phyloP scores from a whole-genome alignment of 2,113 vertebrate genomes.

The Chaetorhynchus papuensis region DNA sequence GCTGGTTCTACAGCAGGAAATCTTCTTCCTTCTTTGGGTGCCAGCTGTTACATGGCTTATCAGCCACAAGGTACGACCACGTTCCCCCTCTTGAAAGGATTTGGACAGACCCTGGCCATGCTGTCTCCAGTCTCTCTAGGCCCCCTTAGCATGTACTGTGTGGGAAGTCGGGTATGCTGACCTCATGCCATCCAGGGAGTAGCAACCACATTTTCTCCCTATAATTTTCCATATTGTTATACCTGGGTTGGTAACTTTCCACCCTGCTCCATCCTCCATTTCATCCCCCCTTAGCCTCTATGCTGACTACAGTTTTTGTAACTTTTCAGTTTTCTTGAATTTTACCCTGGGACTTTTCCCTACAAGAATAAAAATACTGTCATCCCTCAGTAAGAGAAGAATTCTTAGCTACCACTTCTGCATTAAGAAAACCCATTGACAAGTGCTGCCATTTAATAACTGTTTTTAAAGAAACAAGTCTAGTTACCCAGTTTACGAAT shows the following conservation, averaged over 20 bases:
- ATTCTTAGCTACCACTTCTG: neutral
- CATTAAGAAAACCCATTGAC: neutral
- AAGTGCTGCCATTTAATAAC: neutral
- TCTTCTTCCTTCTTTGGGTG: neutral
- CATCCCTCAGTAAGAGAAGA: neutral
- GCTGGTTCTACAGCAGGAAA: neutral
- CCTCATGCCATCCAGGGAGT: neutral
- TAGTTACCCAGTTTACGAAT: neutral
- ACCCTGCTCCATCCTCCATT: neutral
- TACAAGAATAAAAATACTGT: neutral
- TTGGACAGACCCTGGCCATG: neutral
- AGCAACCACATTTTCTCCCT: neutral
- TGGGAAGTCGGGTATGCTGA: fast-evolving
- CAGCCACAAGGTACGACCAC: no score
- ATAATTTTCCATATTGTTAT: neutral
- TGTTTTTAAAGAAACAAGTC: neutral
- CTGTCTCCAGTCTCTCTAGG: neutral
- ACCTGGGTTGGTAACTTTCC: neutral
- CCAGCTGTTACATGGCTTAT: neutral
- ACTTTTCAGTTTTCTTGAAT: neutral
- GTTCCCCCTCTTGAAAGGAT: neutral
- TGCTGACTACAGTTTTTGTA: neutral
- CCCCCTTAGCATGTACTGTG: neutral
- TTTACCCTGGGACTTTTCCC: neutral
- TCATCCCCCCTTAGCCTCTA: neutral